phyloP scores from a whole-genome alignment of 2,113 vertebrate species.

The Salvelinus namaycush region DNA sequence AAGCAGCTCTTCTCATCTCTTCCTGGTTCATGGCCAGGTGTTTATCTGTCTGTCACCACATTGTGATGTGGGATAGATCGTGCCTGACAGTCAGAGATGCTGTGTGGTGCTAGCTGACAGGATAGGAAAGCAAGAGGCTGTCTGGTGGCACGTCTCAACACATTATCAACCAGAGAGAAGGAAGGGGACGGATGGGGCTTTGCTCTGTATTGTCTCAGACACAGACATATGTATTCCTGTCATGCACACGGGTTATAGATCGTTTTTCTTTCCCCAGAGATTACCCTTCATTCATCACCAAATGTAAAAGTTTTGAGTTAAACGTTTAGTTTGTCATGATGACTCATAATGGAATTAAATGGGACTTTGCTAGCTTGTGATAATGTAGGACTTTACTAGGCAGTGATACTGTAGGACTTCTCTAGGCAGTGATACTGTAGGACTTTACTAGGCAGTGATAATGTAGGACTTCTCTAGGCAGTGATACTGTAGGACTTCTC shows the following conservation, averaged over 20 bases:
- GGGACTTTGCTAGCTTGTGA: too few species aligned
- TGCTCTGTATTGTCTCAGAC: slow-evolving; percentile 1
- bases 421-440: too few species aligned
- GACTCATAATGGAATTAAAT: too few species aligned
- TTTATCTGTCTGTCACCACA: slow-evolving; percentile 37
- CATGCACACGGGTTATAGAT: neutral
- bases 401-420: too few species aligned
- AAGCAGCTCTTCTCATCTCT: slow-evolving; percentile 17
- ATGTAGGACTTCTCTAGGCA: too few species aligned
- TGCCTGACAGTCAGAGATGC: slow-evolving; percentile 20
- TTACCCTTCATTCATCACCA: too few species aligned
- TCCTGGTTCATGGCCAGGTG: slow-evolving; percentile 13
- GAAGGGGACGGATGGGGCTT: neutral
- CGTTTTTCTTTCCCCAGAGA: too few species aligned
- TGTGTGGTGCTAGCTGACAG: neutral
- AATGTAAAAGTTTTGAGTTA: too few species aligned
- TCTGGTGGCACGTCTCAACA: neutral
- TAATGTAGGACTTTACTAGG: too few species aligned
- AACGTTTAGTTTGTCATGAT: too few species aligned
- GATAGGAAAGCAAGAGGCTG: neutral
- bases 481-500: too few species aligned
- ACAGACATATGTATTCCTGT: neutral
- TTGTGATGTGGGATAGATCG: slow-evolving; percentile 20
- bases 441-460: too few species aligned
- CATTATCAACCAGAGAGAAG: neutral